These are phyloP conservation scores for Pinctada fucata DNA, from an alignment of 2,888 invertebrate genomes.

Conservation along the genomic window DNA sequence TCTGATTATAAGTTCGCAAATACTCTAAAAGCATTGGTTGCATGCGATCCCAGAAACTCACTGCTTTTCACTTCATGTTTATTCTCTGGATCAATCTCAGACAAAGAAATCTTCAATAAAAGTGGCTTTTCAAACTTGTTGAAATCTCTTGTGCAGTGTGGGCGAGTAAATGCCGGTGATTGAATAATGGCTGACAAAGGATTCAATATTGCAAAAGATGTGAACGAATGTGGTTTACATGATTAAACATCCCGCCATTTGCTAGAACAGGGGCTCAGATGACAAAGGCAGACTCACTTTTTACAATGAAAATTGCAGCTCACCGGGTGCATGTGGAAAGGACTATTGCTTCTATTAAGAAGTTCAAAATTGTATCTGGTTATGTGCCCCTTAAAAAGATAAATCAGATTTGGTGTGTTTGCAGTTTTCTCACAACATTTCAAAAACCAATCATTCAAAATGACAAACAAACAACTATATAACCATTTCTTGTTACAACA, in stretches of 20 bases:
- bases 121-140: slow-evolving; percentile 20
- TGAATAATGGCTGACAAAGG: slow-evolving; percentile 33
- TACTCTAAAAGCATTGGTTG: no score
- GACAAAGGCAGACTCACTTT: slow-evolving; percentile 18
- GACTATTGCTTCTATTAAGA: slow-evolving; percentile 24
- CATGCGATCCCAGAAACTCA: no score
- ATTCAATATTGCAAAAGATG: slow-evolving; percentile 22
- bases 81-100: slow-evolving; percentile 36
- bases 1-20: no score
- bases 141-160: slow-evolving; percentile 5
- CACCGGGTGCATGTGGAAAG: slow-evolving; percentile 39
- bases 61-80: slow-evolving; percentile 11
- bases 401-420: slow-evolving; percentile 37
- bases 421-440: slow-evolving; percentile 29
- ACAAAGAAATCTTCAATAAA: slow-evolving; percentile 30
- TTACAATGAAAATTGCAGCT: slow-evolving; percentile 29
- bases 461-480: background rate
- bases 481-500: no score
- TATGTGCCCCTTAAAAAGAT: background rate
- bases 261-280: slow-evolving; percentile 10
- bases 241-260: slow-evolving; percentile 33
- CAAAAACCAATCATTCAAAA: background rate
- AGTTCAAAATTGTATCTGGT: slow-evolving; percentile 27
- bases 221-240: slow-evolving; percentile 2
- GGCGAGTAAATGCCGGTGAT: slow-evolving; percentile 21